Conservation (phyloP, 2,888 invertebrate genomes). For the Lepidochitona cinerea region DNA sequence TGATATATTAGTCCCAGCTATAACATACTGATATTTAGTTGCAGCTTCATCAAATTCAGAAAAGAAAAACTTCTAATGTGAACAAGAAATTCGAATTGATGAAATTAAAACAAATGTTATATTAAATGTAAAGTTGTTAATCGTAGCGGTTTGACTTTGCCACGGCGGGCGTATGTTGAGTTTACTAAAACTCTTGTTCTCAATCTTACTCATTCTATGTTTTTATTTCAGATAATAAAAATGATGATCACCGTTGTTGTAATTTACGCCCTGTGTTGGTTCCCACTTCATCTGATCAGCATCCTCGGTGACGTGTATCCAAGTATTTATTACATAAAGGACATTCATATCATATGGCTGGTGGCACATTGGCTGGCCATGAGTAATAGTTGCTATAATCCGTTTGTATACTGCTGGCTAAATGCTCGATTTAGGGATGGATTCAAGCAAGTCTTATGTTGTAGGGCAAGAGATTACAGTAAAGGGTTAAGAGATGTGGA, state of each 20-base stretch:
- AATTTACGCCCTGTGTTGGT: slow-evolving; percentile 94
- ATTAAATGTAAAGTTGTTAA: too few species aligned
- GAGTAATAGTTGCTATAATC: slow-evolving; percentile 98
- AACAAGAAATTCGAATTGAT: too few species aligned
- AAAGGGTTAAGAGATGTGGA: neutral
- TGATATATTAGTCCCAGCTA: too few species aligned
- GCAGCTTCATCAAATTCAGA: too few species aligned
- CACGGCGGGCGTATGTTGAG: too few species aligned
- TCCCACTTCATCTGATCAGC: slow-evolving; percentile 93
- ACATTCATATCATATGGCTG: slow-evolving; percentile 55
- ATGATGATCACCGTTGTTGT: slow-evolving; percentile 92
- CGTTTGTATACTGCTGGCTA: slow-evolving; percentile 97
- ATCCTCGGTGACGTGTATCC: slow-evolving; percentile 74
- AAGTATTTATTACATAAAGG: slow-evolving; percentile 41
- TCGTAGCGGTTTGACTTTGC: too few species aligned
- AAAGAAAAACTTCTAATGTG: too few species aligned
- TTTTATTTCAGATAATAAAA: slow-evolving; percentile 73
- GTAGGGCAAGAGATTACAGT: neutral
- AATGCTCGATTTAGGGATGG: slow-evolving; percentile 79
- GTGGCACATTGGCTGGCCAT: slow-evolving; percentile 85
- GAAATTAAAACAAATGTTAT: too few species aligned
- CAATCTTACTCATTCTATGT: too few species aligned
- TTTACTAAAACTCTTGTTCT: too few species aligned
- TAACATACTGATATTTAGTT: too few species aligned
- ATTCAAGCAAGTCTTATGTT: slow-evolving; percentile 26